Base-by-base conservation (phyloP, 1,140 invertebrate genomes). In the Hesperophylax magnus region DNA sequence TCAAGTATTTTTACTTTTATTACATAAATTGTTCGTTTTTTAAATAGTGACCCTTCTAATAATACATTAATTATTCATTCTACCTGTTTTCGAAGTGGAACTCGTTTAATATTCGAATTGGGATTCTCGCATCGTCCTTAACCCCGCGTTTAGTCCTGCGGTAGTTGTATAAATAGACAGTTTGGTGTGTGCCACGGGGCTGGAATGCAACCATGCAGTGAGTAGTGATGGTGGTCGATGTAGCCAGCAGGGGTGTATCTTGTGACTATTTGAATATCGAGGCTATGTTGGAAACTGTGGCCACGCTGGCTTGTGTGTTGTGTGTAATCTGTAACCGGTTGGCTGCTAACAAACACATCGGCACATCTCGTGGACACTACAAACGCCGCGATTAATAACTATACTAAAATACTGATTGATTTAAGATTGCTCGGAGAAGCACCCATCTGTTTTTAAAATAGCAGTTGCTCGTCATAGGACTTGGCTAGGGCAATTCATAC, bases 151-250 rank as follows among this genome's bases (percentile, higher is more conserved):
- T 31, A 31, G 27, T 31, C 6, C 6, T 31, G 27, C 27, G 27
- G 27, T 31, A 6, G n/a, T n/a, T n/a, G n/a, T n/a, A n/a, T n/a
- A n/a, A 52, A 71, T 53, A 39, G 9, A n/a, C 47, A 47, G 15
- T 67, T 67, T 67, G 18, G 14, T 18, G 69, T 27, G 69, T 56
- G 69, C 52, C 34, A 47, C 34, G 31, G 18, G 39, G 67, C 39
- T 47, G 69, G 69, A 72, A 72, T 72, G 69, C 20, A 17, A 72
- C 65, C 65, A 69, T 18, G 20, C 24, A 61, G 58, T 9, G 8
- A 8, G 20, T 61, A 61, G 58, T 9, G 8, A 8, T 61, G 58
- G 58, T 20, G 39, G 39, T 47, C 9, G 11, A 47, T 9, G 39
- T 3, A 3, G 9, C 0, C 1, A 0, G 39, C 3, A 47, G 39